Conservation (phyloP, 2,797 vertebrate genomes). For the Hybognathus amarus region DNA sequence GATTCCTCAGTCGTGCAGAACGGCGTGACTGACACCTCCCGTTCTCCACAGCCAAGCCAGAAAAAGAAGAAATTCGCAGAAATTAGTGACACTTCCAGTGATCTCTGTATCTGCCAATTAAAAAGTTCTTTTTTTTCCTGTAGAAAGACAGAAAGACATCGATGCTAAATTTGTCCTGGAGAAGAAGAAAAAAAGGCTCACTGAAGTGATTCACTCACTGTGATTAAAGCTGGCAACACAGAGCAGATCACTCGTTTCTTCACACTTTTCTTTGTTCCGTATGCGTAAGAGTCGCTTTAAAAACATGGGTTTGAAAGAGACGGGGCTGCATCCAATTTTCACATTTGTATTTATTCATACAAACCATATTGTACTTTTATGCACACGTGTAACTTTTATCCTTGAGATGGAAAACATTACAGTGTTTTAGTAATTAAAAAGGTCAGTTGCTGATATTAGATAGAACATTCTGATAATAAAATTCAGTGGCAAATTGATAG, state of each 20-base stretch:
- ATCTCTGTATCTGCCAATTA: constrained; percentile 61
- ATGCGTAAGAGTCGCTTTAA: not conserved
- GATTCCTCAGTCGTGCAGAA: constrained; percentile 58
- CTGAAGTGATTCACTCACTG: constrained; percentile 44
- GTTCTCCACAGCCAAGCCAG: constrained; percentile 39
- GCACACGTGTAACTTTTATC: not conserved
- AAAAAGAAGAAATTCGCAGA: constrained; percentile 45
- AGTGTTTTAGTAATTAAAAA: not conserved
- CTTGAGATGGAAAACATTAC: not conserved
- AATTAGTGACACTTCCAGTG: constrained; percentile 55
- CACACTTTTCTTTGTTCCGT: constrained; percentile 30
- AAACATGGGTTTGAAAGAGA: constrained; percentile 1
- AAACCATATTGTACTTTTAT: not conserved
- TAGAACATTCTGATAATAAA: not conserved
- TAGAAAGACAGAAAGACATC: constrained; percentile 36
- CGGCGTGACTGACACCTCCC: constrained; percentile 66
- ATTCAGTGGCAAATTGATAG: not conserved
- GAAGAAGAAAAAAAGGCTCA: constrained; percentile 3
- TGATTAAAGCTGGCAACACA: constrained; percentile 47
- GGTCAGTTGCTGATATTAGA: not conserved
- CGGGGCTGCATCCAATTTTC: constrained; percentile 9
- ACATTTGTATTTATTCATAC: constrained; percentile 10
- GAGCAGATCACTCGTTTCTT: constrained; percentile 38
- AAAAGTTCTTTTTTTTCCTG: constrained; percentile 36
- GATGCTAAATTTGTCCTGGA: constrained; percentile 42